Evolutionary conservation across 2,888 invertebrate genomes (phyloP).

Genomic region (Cephonodes hylas): DNA sequence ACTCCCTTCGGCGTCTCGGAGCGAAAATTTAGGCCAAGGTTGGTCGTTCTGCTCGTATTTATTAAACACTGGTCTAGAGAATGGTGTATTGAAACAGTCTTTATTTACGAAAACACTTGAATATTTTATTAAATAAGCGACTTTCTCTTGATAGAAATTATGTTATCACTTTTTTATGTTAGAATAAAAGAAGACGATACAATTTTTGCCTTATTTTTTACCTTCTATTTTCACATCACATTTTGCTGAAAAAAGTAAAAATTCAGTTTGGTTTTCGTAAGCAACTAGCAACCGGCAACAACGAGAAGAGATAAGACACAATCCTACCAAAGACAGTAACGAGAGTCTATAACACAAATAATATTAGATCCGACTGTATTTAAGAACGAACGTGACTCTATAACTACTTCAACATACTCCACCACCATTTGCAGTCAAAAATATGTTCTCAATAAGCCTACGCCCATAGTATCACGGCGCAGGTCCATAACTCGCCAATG

Average conservation of each 20-base stretch:
- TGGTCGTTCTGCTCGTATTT: not conserved
- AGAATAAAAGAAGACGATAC: not conserved
- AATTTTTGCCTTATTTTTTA: not conserved
- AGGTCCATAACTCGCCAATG: conserved; percentile 8
- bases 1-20: not conserved
- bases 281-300: too few species aligned
- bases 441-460: not conserved
- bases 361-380: too few species aligned
- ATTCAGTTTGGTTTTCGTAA: too few species aligned
- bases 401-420: not conserved
- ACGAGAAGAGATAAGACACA: too few species aligned
- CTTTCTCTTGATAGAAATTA: not conserved
- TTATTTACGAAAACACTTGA: not conserved
- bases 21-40: conserved; percentile 2
- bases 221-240: too few species aligned
- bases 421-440: not conserved
- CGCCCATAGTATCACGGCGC: not conserved
- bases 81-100: not conserved
- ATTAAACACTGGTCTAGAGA: not conserved
- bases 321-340: too few species aligned
- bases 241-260: too few species aligned
- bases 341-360: too few species aligned
- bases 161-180: not conserved
- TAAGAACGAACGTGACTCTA: not conserved
- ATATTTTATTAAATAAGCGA: not conserved